Base-by-base conservation (phyloP, 2,888 invertebrate species). In the Ichneumon xanthorius region DNA sequence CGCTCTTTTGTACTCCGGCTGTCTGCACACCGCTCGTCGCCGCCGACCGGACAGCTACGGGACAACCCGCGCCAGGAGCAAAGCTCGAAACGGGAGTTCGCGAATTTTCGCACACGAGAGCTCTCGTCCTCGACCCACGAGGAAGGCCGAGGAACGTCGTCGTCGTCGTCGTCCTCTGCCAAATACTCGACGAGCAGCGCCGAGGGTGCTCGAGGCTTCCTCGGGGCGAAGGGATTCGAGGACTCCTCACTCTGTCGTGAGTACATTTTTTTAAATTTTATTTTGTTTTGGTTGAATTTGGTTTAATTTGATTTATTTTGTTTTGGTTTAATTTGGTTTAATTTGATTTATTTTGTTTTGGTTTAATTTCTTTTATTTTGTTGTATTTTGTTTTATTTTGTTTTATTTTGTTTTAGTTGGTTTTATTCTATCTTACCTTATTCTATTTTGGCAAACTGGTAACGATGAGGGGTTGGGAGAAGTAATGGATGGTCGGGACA, bases 151-250 rank as follows among this genome's bases (percentile, higher is more conserved):
- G n/a, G 11, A 63, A 63, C 16, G 16, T 16, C 45, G 14, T 16
- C 45, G 45, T 48, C 45, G 45, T 48, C 45, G 45, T 63, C 40
- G 16, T 58, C 14, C 55, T 40, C 33, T 72, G 72, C 40, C 72
- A 58, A 72, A 72, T 45, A 72, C 40, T 72, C 58, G 55, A n/a
- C 58, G n/a, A 22, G 40, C 16, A 16, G 55, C 9, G 55, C 1
- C 0, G 58, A 22, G 55, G 22, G 55, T 55, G 26, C 45, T 48
- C 45, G 45, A 48, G 16, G 16, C 16, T 4, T 16, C 3, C 16
- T 48, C 45, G 16, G 50, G 9, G 45, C 19, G 30, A 70, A n/a
- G 9, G 6, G 26, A 7, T 7, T 70, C 50, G 50, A 70, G 50
- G 68, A 16, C 50, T 33, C 30, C 4, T 30, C n/a, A n/a, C n/a